Conservation (phyloP, 1,140 invertebrate species). For the Drosophila setifemur region DNA sequence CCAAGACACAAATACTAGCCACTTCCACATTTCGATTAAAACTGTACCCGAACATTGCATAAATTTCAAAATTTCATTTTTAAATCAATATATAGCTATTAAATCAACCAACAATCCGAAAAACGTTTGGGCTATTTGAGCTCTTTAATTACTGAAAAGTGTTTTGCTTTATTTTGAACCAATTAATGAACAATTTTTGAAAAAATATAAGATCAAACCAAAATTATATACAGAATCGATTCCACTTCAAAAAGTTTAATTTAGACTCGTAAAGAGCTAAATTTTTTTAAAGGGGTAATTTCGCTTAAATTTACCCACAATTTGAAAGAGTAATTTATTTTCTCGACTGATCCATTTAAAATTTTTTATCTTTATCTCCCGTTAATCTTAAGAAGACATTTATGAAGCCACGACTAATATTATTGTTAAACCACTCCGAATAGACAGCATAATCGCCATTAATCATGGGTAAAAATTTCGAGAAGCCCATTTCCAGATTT, state of each 20-base stretch:
- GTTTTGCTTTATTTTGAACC: neutral
- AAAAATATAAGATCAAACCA: no score
- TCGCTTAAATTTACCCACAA: no score
- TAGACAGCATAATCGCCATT: conserved; percentile 27
- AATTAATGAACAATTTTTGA: neutral
- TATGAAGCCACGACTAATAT: neutral
- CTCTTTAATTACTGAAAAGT: neutral
- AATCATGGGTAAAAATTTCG: conserved; percentile 9
- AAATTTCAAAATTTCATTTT: no score
- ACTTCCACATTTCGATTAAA: conserved; percentile 11
- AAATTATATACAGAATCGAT: no score
- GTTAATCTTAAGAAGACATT: neutral
- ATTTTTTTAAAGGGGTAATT: no score
- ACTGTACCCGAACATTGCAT: neutral
- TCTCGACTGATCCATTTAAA: neutral
- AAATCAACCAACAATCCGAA: neutral
- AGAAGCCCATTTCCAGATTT: conserved; percentile 3
- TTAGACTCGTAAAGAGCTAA: no score
- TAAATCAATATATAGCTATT: neutral
- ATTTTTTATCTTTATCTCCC: neutral
- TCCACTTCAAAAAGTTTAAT: no score
- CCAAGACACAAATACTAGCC: neutral
- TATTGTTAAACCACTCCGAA: neutral
- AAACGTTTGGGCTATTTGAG: neutral
- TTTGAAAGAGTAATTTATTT: no score